A percentile compares a stretch with the other conserved stretches of the same genome.
These are phyloP conservation scores for Cottoperca gobio DNA, from an alignment of 2,797 vertebrate species.

Conservation along the genomic window DNA sequence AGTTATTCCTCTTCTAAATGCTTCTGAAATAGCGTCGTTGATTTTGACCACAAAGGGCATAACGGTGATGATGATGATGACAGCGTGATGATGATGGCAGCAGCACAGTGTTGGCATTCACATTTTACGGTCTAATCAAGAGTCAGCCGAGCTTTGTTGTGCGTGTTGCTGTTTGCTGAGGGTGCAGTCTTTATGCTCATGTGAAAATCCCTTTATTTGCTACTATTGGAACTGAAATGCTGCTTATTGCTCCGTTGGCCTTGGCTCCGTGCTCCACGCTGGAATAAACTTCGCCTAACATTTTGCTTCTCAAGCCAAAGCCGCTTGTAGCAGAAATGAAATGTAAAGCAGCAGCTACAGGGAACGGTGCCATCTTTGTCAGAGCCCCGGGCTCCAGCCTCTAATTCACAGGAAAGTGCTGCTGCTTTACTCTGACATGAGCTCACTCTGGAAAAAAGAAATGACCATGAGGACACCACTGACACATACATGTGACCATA, in stretches of 20 bases:
- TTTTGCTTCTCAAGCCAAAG: constrained; percentile 57
- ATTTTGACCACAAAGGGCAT: constrained; percentile 10
- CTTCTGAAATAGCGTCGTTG: background rate
- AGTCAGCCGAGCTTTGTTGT: constrained; percentile 5
- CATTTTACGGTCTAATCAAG: constrained; percentile 15
- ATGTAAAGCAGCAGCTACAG: constrained; percentile 60
- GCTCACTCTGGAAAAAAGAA: background rate
- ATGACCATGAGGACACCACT: constrained; percentile 1
- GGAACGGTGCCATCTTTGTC: constrained; percentile 28
- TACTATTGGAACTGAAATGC: constrained; percentile 15
- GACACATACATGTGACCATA: constrained; percentile 3
- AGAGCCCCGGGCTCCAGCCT: constrained; percentile 24
- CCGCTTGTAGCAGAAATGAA: constrained; percentile 54
- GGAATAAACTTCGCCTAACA: constrained; percentile 45
- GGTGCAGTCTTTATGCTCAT: constrained; percentile 4
- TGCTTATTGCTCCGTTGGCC: constrained; percentile 32
- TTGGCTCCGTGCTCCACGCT: constrained; percentile 26
- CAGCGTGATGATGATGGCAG: background rate
- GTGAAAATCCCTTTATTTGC: constrained; percentile 48
- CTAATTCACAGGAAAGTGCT: constrained; percentile 21
- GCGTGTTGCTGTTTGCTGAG: constrained; percentile 22
- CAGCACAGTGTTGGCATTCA: constrained; percentile 8
- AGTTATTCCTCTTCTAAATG: constrained; percentile 24
- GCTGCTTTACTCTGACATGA: constrained; percentile 19
- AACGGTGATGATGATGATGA: background rate